Evolutionary conservation across 2,888 invertebrate genomes (phyloP).

Genomic region (Lordiphosa fenestrarum): DNA sequence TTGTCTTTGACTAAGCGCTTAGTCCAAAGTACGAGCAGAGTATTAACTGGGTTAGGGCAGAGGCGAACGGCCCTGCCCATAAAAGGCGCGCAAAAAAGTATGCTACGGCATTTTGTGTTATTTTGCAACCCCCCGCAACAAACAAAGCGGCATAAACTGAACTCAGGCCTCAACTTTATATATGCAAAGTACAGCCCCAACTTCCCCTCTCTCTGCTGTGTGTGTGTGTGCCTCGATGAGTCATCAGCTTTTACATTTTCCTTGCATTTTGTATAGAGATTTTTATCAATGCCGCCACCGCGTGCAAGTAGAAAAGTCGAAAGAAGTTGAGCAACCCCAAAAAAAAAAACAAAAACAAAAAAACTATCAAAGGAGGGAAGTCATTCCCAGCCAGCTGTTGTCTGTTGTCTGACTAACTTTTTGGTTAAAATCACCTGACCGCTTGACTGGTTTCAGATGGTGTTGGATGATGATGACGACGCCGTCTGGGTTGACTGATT

Average conservation of each 20-base stretch:
- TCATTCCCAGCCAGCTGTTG: slow-evolving; percentile 36
- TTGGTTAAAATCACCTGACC: slow-evolving; percentile 46
- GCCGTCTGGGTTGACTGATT: slow-evolving; percentile 35
- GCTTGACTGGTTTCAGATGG: slow-evolving; percentile 33
- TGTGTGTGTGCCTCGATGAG: slow-evolving; percentile 25
- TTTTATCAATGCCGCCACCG: slow-evolving; percentile 38
- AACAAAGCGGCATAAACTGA: neutral
- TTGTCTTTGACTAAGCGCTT: too few relatives aligned
- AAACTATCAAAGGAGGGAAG: too few relatives aligned
- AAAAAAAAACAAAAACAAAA: too few relatives aligned
- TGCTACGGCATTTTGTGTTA: slow-evolving; percentile 58
- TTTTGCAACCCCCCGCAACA: slow-evolving; percentile 52
- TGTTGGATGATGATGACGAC: slow-evolving; percentile 24
- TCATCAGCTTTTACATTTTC: slow-evolving; percentile 24
- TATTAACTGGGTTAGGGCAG: slow-evolving; percentile 57
- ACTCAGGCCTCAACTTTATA: slow-evolving; percentile 3
- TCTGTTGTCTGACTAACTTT: slow-evolving; percentile 35
- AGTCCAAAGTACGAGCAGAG: neutral
- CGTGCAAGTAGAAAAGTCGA: slow-evolving; percentile 5
- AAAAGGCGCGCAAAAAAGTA: slow-evolving; percentile 55
- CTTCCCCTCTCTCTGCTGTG: neutral
- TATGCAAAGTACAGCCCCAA: slow-evolving; percentile 20
- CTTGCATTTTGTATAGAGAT: slow-evolving; percentile 52
- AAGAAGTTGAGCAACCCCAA: slow-evolving; percentile 36
- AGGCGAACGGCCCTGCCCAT: slow-evolving; percentile 12